These are phyloP conservation scores for Theristicus caerulescens DNA, from an alignment of 2,113 vertebrate species.

Conservation along the genomic window DNA sequence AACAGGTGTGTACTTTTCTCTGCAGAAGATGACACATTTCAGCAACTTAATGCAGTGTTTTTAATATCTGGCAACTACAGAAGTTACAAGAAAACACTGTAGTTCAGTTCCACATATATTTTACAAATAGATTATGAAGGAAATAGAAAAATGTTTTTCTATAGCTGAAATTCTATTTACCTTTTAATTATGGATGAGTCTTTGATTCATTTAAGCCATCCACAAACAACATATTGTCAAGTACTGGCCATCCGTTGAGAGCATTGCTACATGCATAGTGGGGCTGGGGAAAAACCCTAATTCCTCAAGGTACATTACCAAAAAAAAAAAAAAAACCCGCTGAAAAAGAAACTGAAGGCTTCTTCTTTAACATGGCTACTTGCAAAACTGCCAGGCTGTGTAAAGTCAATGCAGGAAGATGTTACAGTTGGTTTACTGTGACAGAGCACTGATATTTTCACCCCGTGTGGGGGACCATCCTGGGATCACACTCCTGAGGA, in stretches of 20 bases:
- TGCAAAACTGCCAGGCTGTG: constrained; percentile 51
- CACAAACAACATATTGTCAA: background rate
- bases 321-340: background rate
- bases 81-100: background rate
- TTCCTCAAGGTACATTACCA: background rate
- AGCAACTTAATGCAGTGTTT: background rate
- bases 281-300: background rate
- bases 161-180: background rate
- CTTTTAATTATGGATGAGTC: background rate
- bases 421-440: constrained; percentile 20
- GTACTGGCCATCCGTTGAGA: background rate
- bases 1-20: background rate
- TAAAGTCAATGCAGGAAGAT: constrained; percentile 40
- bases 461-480: background rate
- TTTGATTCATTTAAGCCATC: background rate
- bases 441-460: constrained; percentile 25
- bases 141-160: background rate
- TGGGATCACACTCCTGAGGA: constrained; percentile 32
- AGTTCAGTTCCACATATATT: background rate
- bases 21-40: background rate
- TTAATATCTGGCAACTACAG: background rate
- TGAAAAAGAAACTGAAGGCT: background rate
- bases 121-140: background rate
- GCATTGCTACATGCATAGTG: background rate
- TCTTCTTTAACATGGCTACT: background rate